Conservation (phyloP, 2,797 vertebrate species). For the Hyperoplus immaculatus region DNA sequence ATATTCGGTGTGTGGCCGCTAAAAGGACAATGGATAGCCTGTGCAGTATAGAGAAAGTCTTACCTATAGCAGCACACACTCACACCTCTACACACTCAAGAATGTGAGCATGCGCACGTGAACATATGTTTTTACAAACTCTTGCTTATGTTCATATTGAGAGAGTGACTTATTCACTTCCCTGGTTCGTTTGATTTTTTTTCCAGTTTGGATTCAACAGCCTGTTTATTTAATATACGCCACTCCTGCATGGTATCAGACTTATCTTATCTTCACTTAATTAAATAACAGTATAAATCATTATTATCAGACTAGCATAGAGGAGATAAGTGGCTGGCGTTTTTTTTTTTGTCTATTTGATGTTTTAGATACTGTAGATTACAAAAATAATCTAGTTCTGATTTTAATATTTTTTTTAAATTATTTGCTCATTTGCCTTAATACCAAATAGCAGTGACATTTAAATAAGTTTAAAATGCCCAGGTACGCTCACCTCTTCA, state of each 20-base stretch:
- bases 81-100: constrained; percentile 33
- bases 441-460: not conserved
- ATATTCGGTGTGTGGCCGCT: constrained; percentile 28
- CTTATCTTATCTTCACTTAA: constrained; percentile 4
- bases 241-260: constrained; percentile 22
- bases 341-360: not conserved
- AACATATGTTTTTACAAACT: constrained; percentile 31
- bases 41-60: constrained; percentile 38
- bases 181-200: not conserved
- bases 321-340: not conserved
- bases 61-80: constrained; percentile 23
- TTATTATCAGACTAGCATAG: not conserved
- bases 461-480: not conserved
- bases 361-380: not conserved
- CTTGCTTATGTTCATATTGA: constrained; percentile 9
- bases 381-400: not conserved
- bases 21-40: constrained; percentile 63
- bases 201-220: not conserved
- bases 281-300: constrained; percentile 13
- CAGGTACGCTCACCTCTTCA: not conserved
- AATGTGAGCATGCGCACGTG: constrained; percentile 21
- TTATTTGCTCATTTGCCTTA: not conserved
- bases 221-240: constrained; percentile 27
- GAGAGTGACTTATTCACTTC: constrained; percentile 29
- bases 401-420: not conserved